Conservation (phyloP, 2,113 vertebrate species). For the Fukomys damarensis region DNA sequence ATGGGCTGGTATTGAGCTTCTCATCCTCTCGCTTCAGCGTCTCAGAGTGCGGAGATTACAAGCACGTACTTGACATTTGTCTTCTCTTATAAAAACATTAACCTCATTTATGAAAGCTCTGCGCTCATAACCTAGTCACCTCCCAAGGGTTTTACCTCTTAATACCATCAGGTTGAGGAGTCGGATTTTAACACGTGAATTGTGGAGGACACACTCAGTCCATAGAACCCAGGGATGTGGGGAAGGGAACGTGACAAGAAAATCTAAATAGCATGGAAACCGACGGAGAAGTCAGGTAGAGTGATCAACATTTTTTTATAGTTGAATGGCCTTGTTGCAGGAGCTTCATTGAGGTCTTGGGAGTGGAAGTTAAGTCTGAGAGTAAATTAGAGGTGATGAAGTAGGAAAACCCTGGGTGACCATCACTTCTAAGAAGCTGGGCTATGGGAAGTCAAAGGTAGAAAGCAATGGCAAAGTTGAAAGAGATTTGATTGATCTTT, state of each 20-base stretch:
- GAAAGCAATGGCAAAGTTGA: not conserved
- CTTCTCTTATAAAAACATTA: not conserved
- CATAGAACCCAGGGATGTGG: not conserved
- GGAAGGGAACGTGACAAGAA: too few relatives aligned
- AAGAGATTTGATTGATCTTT: not conserved
- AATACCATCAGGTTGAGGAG: not conserved
- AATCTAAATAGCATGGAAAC: not conserved
- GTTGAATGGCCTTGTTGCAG: not conserved
- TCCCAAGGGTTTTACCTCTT: not conserved
- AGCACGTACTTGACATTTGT: not conserved
- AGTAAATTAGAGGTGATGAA: not conserved
- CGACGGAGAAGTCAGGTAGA: not conserved
- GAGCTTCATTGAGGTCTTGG: not conserved
- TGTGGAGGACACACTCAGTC: not conserved
- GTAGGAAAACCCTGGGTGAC: not conserved
- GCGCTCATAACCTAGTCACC: not conserved
- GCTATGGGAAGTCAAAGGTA: not conserved
- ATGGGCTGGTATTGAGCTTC: not conserved
- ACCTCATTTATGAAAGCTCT: not conserved
- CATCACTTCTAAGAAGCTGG: not conserved
- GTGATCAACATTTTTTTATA: not conserved
- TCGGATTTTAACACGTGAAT: not conserved
- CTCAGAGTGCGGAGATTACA: not conserved
- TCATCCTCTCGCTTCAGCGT: not conserved
- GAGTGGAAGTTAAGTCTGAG: not conserved